phyloP scores from a whole-genome alignment of 2,888 invertebrate genomes.

The Pseudococcus viburni region DNA sequence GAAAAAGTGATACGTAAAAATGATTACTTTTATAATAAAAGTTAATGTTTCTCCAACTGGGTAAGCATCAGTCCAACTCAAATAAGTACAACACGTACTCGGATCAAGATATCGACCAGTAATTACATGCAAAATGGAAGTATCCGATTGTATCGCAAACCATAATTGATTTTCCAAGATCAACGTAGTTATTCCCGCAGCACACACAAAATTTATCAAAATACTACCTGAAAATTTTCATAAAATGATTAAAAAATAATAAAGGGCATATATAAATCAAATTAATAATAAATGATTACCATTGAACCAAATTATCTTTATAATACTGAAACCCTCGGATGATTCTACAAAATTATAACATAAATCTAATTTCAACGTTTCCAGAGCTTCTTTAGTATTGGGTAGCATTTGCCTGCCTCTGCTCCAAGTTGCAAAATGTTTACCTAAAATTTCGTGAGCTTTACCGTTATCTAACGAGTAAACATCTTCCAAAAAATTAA shows the following conservation, averaged over 20 bases:
- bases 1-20: neutral
- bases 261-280: neutral
- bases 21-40: constrained; percentile 81
- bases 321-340: constrained; percentile 28
- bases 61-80: constrained; percentile 93
- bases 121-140: constrained; percentile 90
- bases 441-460: constrained; percentile 83
- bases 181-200: constrained; percentile 89
- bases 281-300: neutral
- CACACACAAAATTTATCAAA: constrained; percentile 90
- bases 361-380: constrained; percentile 84
- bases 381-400: constrained; percentile 84
- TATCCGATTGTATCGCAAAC: constrained; percentile 90
- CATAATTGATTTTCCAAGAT: constrained; percentile 88
- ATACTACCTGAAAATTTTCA: constrained; percentile 78
- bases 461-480: constrained; percentile 90
- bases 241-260: neutral
- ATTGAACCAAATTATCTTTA: constrained; percentile 38
- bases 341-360: constrained; percentile 78
- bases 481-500: constrained; percentile 89
- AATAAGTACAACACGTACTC: constrained; percentile 87
- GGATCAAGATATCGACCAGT: constrained; percentile 88
- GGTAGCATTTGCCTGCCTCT: constrained; percentile 86
- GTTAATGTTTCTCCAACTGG: constrained; percentile 92
- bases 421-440: constrained; percentile 85